phyloP scores from a whole-genome alignment of 2,888 invertebrate genomes.

The Tigriopus californicus region DNA sequence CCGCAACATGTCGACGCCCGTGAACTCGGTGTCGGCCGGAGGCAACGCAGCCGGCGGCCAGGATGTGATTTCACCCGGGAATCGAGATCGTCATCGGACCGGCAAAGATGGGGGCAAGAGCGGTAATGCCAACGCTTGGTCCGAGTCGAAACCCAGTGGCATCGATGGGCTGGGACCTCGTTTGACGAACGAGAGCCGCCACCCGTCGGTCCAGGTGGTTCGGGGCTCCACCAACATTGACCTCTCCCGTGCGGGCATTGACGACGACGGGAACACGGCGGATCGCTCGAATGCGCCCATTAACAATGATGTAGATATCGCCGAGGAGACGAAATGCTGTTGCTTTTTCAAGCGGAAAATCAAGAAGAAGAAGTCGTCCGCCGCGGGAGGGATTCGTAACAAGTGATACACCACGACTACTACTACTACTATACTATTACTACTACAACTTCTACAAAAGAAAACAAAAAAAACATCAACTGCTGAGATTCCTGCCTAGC shows the following conservation, averaged over 20 bases:
- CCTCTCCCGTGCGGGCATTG: constrained; percentile 32
- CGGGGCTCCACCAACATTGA: constrained; percentile 83
- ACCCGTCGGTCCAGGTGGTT: constrained; percentile 40
- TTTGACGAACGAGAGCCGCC: constrained; percentile 1
- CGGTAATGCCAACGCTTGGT: constrained; percentile 6
- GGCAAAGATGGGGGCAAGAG: neutral
- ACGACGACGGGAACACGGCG: constrained; percentile 83
- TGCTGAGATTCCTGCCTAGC: too few species aligned
- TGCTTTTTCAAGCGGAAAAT: constrained; percentile 98
- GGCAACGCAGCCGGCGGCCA: neutral
- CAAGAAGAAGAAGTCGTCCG: constrained; percentile 48
- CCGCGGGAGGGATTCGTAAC: neutral
- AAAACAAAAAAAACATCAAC: too few species aligned
- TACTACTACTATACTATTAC: too few species aligned
- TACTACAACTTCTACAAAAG: too few species aligned
- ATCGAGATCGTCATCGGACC: constrained; percentile 8
- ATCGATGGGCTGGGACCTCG: constrained; percentile 11
- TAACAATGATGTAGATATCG: constrained; percentile 78
- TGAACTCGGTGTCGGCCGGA: neutral
- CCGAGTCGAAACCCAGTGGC: constrained; percentile 19
- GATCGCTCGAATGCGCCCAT: constrained; percentile 94
- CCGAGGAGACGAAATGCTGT: constrained; percentile 96
- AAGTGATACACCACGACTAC: neutral
- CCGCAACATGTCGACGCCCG: constrained; percentile 40
- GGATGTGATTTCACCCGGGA: constrained; percentile 6